phyloP scores from a whole-genome alignment of 2,113 vertebrate genomes.

The Vombatus ursinus region DNA sequence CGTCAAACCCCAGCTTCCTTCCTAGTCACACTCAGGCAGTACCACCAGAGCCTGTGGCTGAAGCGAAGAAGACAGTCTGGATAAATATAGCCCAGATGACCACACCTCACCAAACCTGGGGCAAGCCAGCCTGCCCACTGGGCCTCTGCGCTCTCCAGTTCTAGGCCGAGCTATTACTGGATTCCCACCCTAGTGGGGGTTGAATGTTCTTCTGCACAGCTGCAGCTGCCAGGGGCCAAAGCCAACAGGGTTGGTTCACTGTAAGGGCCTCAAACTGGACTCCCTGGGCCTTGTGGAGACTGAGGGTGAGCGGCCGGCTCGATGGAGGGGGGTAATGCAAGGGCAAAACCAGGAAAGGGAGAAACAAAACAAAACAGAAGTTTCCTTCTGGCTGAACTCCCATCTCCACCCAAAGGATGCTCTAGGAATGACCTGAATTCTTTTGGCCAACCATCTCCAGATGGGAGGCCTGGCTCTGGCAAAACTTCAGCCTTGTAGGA shows the following conservation, averaged over 20 bases:
- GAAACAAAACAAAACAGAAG: background rate
- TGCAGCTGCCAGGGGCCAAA: background rate
- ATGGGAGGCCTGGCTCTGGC: background rate
- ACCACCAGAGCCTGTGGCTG: background rate
- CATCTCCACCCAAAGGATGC: background rate
- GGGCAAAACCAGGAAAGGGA: background rate
- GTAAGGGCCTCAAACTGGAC: background rate
- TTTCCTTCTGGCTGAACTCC: background rate
- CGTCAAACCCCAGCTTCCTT: slow-evolving; percentile 7
- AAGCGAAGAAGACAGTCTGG: background rate
- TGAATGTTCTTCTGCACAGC: background rate
- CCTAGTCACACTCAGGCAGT: background rate
- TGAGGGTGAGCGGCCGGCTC: background rate
- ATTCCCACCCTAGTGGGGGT: background rate
- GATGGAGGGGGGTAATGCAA: background rate
- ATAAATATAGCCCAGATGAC: background rate
- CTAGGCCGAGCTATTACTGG: background rate
- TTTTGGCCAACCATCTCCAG: background rate
- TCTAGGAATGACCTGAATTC: background rate
- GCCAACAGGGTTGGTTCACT: background rate
- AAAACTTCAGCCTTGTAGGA: background rate
- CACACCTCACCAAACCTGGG: background rate
- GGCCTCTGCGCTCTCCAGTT: background rate
- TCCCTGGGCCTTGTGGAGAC: background rate
- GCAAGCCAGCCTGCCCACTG: background rate